phyloP scores from a whole-genome alignment of 1,140 invertebrate species.

The Drosophila arawakana region DNA sequence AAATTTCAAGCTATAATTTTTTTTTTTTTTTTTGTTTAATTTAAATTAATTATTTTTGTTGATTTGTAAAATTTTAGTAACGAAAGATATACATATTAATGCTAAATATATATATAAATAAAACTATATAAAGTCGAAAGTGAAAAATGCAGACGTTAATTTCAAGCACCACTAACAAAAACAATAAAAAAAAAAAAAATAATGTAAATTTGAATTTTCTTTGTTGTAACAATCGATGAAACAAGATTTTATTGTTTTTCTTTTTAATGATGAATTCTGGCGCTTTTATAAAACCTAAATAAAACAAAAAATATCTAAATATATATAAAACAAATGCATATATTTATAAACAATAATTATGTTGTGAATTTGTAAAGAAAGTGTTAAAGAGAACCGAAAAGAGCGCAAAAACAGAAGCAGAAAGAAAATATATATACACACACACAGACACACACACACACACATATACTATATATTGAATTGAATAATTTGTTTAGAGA shows the following conservation, averaged over 20 bases:
- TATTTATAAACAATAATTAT: slow-evolving; percentile 65
- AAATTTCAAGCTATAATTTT: background rate
- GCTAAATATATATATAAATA: slow-evolving; percentile 37
- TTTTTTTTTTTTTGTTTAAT: slow-evolving; percentile 29
- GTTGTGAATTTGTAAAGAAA: slow-evolving; percentile 73
- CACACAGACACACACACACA: slow-evolving; percentile 12
- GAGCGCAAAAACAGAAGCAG: slow-evolving; percentile 39
- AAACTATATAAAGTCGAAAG: slow-evolving; percentile 33
- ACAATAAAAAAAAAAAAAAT: slow-evolving; percentile 7
- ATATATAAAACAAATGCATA: slow-evolving; percentile 36
- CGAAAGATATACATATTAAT: slow-evolving; percentile 14
- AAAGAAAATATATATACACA: slow-evolving; percentile 20
- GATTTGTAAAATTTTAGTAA: slow-evolving; percentile 35
- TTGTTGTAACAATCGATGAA: slow-evolving; percentile 21
- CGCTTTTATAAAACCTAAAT: slow-evolving; percentile 34
- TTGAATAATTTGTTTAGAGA: slow-evolving; percentile 49
- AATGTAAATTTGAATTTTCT: slow-evolving; percentile 31
- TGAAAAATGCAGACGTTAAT: slow-evolving; percentile 9
- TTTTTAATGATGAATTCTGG: slow-evolving; percentile 4
- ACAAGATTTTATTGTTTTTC: slow-evolving; percentile 13
- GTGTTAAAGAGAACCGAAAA: slow-evolving; percentile 20
- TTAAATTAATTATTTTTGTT: slow-evolving; percentile 46
- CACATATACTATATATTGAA: slow-evolving; percentile 22
- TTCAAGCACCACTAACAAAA: slow-evolving; percentile 18
- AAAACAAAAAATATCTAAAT: background rate